Percentiles rank a stretch among this genome's conserved stretches.
These are phyloP conservation scores for Apodemus speciosus DNA, from an alignment of 2,113 vertebrate genomes.

Conservation along the genomic window DNA sequence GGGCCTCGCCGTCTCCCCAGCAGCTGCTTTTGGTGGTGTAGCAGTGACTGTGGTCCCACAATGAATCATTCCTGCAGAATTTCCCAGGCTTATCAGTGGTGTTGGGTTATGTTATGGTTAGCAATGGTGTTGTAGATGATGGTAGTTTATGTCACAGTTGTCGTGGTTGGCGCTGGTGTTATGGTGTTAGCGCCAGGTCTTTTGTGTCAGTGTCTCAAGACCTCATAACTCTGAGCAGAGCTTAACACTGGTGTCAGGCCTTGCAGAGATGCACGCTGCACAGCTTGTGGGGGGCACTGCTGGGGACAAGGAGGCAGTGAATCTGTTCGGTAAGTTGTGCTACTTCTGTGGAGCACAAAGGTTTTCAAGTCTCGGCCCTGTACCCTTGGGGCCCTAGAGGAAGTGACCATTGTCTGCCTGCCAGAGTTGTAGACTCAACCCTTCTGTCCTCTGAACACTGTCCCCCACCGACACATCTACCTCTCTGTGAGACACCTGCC, in stretches of 20 bases:
- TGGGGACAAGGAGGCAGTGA: background rate
- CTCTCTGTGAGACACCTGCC: constrained; percentile 80
- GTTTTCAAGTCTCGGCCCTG: background rate
- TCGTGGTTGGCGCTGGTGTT: background rate
- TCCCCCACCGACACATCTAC: constrained; percentile 83
- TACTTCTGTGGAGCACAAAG: background rate
- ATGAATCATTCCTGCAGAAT: constrained; percentile 29
- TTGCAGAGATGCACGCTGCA: background rate
- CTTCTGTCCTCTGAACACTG: constrained; percentile 46
- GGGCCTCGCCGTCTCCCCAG: background rate
- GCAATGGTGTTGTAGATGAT: no score
- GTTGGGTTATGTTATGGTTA: background rate
- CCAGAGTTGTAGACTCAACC: background rate
- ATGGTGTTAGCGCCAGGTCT: background rate
- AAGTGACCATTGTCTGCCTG: background rate
- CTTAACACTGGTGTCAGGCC: background rate
- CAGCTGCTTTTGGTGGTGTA: background rate
- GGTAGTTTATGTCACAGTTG: no score
- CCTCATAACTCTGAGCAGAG: background rate
- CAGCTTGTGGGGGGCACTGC: background rate
- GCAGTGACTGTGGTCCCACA: background rate
- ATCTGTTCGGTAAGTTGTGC: background rate
- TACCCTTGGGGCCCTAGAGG: background rate
- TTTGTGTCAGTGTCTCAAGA: background rate
- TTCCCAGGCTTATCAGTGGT: background rate